Evolutionary conservation across 2,113 vertebrate species (phyloP).

Genomic region (Spilogale gracilis): DNA sequence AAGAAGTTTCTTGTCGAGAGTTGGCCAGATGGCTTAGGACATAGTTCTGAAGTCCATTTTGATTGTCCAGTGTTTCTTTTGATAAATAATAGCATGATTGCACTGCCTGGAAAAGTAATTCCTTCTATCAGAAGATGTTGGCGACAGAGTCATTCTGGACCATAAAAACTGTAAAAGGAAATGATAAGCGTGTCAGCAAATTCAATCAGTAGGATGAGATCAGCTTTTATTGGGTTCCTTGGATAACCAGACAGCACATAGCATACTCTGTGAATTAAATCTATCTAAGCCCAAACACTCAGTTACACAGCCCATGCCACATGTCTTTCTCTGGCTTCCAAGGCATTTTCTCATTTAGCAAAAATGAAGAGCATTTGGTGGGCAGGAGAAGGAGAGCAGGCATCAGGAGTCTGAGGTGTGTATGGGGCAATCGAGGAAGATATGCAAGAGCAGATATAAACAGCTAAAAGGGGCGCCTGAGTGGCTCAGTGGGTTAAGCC

Average conservation of each 20-base stretch:
- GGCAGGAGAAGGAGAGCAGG: background rate
- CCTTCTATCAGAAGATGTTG: conserved; percentile 63
- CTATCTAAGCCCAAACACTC: conserved; percentile 40
- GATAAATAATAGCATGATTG: conserved; percentile 65
- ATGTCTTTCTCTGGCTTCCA: background rate
- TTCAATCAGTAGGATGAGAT: conserved; percentile 68
- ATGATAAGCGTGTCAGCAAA: conserved; percentile 67
- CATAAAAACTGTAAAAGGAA: conserved; percentile 68
- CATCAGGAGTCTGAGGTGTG: background rate
- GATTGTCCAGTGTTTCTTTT: conserved; percentile 24
- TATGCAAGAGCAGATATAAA: background rate
- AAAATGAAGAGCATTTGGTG: conserved; percentile 47
- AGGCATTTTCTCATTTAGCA: conserved; percentile 52
- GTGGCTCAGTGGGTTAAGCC: no score
- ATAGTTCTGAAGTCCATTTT: conserved; percentile 21
- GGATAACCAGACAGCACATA: conserved; percentile 57
- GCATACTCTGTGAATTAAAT: conserved; percentile 57
- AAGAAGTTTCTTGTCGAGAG: background rate
- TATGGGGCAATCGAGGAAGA: background rate
- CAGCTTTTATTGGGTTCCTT: conserved; percentile 56
- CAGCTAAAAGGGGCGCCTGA: background rate
- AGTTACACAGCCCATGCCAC: conserved; percentile 3
- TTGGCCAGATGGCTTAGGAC: conserved; percentile 51
- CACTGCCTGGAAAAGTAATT: conserved; percentile 69
- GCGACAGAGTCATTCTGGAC: conserved; percentile 57